Evolutionary conservation across 2,113 vertebrate species (phyloP).

Genomic region (Setophaga kirtlandii): DNA sequence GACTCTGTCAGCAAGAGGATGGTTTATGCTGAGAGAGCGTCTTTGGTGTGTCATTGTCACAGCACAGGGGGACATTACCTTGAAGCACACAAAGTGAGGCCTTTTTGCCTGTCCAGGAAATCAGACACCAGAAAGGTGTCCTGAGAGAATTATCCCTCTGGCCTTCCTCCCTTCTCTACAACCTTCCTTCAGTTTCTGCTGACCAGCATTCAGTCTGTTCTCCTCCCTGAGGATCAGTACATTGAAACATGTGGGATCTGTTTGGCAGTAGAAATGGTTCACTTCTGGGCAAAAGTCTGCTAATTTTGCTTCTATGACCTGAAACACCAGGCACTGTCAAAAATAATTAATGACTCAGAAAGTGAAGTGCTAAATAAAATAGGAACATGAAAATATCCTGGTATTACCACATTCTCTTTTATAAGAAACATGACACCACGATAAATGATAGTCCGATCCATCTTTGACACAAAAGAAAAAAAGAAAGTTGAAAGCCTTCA

Average conservation of each 20-base stretch:
- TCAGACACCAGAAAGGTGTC: background rate
- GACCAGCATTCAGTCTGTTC: background rate
- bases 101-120: background rate
- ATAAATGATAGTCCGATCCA: background rate
- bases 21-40: background rate
- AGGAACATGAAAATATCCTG: background rate
- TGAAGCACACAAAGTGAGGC: background rate
- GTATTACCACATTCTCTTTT: background rate
- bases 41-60: background rate
- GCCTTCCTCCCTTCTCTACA: background rate
- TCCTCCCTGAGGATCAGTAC: background rate
- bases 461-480: background rate
- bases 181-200: background rate
- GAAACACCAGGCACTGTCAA: background rate
- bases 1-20: background rate
- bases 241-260: background rate
- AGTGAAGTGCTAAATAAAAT: background rate
- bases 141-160: background rate
- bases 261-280: background rate
- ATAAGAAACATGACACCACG: background rate
- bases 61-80: background rate
- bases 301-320: background rate
- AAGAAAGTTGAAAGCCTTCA: background rate
- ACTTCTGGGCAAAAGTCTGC: background rate
- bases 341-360: background rate